Evolutionary conservation across 2,888 invertebrate genomes (phyloP), one percentile per base, ranked within the genome.

Genomic region (Pocota personata): DNA sequence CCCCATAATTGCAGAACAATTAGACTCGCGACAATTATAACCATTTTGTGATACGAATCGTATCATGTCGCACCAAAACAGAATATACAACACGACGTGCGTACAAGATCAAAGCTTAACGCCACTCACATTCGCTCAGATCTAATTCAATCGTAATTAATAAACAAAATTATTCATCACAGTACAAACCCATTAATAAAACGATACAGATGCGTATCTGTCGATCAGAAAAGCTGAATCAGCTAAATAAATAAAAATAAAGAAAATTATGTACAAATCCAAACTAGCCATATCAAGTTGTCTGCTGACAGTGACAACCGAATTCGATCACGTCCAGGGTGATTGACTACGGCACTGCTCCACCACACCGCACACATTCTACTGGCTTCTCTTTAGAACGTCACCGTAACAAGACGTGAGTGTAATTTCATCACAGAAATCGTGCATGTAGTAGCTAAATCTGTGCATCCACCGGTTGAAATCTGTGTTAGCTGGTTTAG

Each of bases 401-500:
- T 40, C 27, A 40, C 14, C 14, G 40, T 46, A 48, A 12, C 14
- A 27, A 8, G 43, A 16, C 30, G 27, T 30, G 55, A 32, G 24
- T 48, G 27, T 32, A 19, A 32, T 60, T 60, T n/a, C 35, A 79
- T 73, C 52, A 43, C 48, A 58, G 40, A 80, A 48, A 27, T 43
- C 40, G 43, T 14, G 58, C 30, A 10, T 58, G 21, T 10, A 60
- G 16, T 14, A 21, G 7, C 12, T 21, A 6, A 19, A 66, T 19
- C 32, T 16, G 48, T 55, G n/a, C 21, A 10, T 60, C 32, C 30
- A 50, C 77, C 40, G 50, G 77, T 62, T 77, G 12, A 43, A 77
- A 69, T 77, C 67, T 43, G 77, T 69, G 77, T 40, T 32, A 60
- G 60, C 77, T 52, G 52, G 69, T 82, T 71, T 6, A 37, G 64